Evolutionary conservation across 2,797 vertebrate species (phyloP).

Genomic region (Xiphophorus birchmanni): DNA sequence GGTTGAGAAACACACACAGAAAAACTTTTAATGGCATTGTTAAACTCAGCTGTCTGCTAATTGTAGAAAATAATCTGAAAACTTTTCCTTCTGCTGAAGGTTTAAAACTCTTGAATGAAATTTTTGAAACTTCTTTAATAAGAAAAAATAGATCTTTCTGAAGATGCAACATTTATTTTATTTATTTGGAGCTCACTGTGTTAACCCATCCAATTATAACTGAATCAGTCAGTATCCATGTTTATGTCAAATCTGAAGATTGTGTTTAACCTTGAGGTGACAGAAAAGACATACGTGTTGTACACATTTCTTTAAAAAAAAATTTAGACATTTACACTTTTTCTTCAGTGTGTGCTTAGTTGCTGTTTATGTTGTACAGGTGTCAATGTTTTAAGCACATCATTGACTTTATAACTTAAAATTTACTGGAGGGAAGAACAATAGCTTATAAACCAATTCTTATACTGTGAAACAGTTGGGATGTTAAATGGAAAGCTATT

Average conservation of each 20-base stretch:
- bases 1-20: background rate
- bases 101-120: background rate
- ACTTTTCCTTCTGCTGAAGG: background rate
- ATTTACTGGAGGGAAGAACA: background rate
- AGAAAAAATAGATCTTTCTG: background rate
- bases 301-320: background rate
- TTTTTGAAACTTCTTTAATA: background rate
- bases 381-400: background rate
- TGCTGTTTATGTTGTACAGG: background rate
- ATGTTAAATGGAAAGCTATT: conserved; percentile 5
- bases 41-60: background rate
- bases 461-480: background rate
- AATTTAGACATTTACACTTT: background rate
- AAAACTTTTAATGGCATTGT: background rate
- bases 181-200: background rate
- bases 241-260: background rate
- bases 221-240: background rate
- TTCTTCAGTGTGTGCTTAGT: background rate
- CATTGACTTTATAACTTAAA: background rate
- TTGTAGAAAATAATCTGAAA: background rate
- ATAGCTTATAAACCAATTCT: background rate
- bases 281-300: background rate
- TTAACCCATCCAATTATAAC: background rate
- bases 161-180: background rate
- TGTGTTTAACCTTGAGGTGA: background rate